phyloP scores from a whole-genome alignment of 2,113 vertebrate genomes.

The Rhizomys pruinosus region DNA sequence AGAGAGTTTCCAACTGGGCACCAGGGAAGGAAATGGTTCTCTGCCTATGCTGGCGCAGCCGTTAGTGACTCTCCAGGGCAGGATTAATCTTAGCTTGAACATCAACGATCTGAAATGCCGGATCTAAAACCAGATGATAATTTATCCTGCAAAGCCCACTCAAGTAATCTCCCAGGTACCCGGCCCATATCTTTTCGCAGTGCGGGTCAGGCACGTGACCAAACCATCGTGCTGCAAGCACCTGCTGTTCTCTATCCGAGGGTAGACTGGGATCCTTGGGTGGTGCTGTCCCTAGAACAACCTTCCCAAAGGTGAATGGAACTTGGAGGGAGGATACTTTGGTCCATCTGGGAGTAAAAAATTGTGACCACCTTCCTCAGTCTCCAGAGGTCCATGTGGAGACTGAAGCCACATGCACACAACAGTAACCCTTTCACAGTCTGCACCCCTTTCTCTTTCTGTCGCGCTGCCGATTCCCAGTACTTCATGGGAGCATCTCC shows the following conservation, averaged over 20 bases:
- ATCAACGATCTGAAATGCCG: neutral
- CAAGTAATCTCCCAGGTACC: neutral
- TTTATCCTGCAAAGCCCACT: neutral
- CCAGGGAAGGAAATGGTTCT: neutral
- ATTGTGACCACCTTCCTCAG: too few species aligned
- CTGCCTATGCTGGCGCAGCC: neutral
- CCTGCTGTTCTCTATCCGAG: neutral
- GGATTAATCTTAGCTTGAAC: neutral
- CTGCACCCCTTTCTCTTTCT: too few species aligned
- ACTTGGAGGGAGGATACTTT: neutral
- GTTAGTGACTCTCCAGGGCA: neutral
- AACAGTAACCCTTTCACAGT: too few species aligned
- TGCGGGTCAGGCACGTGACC: too few species aligned
- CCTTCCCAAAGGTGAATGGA: neutral
- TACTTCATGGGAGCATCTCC: too few species aligned
- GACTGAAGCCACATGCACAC: too few species aligned
- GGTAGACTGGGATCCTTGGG: neutral
- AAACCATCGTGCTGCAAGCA: neutral
- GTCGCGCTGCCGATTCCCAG: too few species aligned
- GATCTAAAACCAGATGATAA: neutral
- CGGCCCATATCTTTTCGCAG: too few species aligned
- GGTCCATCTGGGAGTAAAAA: neutral
- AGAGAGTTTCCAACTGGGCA: neutral
- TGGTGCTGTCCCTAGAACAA: neutral
- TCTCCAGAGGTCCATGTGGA: too few species aligned